phyloP scores from a whole-genome alignment of 2,113 vertebrate genomes.

The Sarotherodon lohbergeri region DNA sequence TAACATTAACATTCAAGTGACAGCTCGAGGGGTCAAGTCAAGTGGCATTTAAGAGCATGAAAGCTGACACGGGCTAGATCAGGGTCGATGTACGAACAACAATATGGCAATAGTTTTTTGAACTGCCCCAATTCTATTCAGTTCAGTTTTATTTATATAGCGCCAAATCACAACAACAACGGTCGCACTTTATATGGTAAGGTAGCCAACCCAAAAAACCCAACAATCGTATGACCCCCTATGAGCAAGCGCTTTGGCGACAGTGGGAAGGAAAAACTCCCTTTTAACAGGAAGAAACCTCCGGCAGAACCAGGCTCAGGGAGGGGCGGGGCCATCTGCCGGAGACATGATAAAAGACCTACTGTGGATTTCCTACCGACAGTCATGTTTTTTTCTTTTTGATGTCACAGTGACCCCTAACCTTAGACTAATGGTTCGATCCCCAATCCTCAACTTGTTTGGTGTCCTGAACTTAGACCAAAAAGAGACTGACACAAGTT shows the following conservation, averaged over 20 bases:
- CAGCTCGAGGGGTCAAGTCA: neutral
- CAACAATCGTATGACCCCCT: neutral
- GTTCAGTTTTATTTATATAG: neutral
- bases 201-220: neutral
- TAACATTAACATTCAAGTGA: neutral
- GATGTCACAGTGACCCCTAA: neutral
- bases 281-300: neutral
- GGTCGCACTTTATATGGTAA: neutral
- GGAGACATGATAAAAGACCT: neutral
- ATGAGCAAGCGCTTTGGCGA: rapidly evolving
- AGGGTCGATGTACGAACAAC: rapidly evolving
- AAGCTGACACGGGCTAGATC: neutral
- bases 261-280: neutral
- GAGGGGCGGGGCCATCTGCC: neutral
- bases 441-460: neutral
- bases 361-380: neutral
- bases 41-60: neutral
- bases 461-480: neutral
- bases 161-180: neutral
- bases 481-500: neutral
- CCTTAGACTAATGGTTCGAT: neutral
- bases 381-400: neutral
- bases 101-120: neutral
- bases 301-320: rapidly evolving
- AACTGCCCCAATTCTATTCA: neutral